These are phyloP conservation scores for Xenopus laevis DNA, from an alignment of 2,113 vertebrate genomes.

Conservation along the genomic window DNA sequence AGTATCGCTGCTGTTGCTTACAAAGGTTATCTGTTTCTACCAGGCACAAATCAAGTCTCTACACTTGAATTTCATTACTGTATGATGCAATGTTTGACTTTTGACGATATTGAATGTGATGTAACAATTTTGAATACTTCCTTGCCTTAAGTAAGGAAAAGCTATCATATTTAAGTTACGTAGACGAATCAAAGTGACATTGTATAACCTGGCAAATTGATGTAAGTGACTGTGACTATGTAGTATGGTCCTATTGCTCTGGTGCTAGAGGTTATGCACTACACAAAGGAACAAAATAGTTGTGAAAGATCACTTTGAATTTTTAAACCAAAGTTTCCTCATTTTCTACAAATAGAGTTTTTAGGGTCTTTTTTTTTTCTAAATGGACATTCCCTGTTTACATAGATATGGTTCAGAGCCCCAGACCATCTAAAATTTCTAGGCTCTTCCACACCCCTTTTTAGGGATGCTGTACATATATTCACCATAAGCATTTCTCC, in stretches of 20 bases:
- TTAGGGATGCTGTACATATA: slow-evolving; percentile 54
- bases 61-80: slow-evolving; percentile 71
- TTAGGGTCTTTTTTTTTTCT: slow-evolving; percentile 62
- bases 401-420: slow-evolving; percentile 65
- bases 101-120: slow-evolving; percentile 85
- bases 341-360: slow-evolving; percentile 74
- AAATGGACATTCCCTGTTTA: slow-evolving; percentile 74
- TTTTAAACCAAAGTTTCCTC: slow-evolving; percentile 89
- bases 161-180: slow-evolving; percentile 77
- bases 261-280: slow-evolving; percentile 6
- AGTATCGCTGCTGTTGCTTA: slow-evolving; percentile 53
- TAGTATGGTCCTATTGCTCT: slow-evolving; percentile 7
- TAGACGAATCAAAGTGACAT: slow-evolving; percentile 92
- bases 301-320: slow-evolving; percentile 70
- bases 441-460: slow-evolving; percentile 49
- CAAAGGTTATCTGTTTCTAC: slow-evolving; percentile 50
- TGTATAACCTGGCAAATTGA: slow-evolving; percentile 68
- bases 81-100: slow-evolving; percentile 80
- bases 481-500: slow-evolving; percentile 61
- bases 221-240: slow-evolving; percentile 53
- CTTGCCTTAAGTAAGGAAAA: slow-evolving; percentile 72
- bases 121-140: slow-evolving; percentile 70
- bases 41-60: slow-evolving; percentile 51
- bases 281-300: slow-evolving; percentile 6
- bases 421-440: slow-evolving; percentile 49